Percentiles rank a stretch among this genome's conserved stretches.
These are phyloP conservation scores for Carposina sasakii DNA, from an alignment of 1,140 invertebrate genomes.

Conservation along the genomic window DNA sequence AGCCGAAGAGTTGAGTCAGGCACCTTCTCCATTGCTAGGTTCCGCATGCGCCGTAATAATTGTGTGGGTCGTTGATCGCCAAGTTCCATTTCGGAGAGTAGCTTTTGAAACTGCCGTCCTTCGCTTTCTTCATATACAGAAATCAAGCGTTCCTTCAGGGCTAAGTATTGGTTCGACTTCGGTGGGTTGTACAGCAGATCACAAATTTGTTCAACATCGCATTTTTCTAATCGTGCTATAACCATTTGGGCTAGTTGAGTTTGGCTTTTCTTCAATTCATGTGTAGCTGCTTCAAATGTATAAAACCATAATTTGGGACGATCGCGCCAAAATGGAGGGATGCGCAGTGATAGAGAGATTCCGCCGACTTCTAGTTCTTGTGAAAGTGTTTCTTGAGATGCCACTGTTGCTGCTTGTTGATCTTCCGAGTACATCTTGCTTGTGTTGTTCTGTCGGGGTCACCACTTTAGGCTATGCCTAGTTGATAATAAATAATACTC, in stretches of 20 bases:
- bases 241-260: slow-evolving; percentile 7
- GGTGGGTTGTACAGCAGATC: slow-evolving; percentile 4
- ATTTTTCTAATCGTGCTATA: slow-evolving; percentile 4
- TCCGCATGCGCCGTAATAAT: slow-evolving; percentile 22
- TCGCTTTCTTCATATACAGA: slow-evolving; percentile 5
- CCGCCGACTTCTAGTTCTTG: neutral
- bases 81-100: slow-evolving; percentile 23
- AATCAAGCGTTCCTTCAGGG: slow-evolving; percentile 2
- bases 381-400: too few species aligned
- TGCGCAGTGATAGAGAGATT: neutral
- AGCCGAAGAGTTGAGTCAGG: slow-evolving; percentile 13
- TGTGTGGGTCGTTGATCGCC: slow-evolving; percentile 27
- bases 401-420: too few species aligned
- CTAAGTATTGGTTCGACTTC: neutral
- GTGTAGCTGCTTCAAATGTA: slow-evolving; percentile 7
- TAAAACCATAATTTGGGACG: slow-evolving; percentile 11
- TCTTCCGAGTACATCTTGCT: too few species aligned
- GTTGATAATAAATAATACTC: too few species aligned
- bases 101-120: slow-evolving; percentile 17
- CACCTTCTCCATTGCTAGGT: slow-evolving; percentile 2
- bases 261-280: slow-evolving; percentile 8
- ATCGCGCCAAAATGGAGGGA: slow-evolving; percentile 13
- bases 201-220: slow-evolving; percentile 2
- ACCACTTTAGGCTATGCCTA: too few species aligned
- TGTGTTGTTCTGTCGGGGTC: too few species aligned